A percentile compares a stretch with the other conserved stretches of the same genome.
Conservation (phyloP, 2,888 invertebrate genomes). For the Drosophila testacea region DNA sequence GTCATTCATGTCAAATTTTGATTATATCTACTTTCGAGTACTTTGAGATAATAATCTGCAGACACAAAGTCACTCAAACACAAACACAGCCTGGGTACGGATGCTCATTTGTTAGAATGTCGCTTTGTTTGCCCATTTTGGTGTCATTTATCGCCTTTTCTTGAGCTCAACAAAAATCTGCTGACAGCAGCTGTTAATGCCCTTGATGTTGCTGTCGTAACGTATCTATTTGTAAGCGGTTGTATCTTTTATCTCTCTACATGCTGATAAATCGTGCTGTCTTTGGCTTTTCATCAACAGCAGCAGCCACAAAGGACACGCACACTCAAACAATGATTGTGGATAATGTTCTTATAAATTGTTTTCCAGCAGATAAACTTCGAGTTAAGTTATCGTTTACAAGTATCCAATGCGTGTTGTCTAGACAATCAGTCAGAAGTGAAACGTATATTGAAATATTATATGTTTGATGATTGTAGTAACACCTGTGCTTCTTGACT, state of each 20-base stretch:
- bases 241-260: constrained; percentile 64
- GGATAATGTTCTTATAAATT: constrained; percentile 1
- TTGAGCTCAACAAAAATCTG: constrained; percentile 58
- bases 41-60: constrained; percentile 5
- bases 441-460: neutral
- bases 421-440: constrained; percentile 8
- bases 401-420: neutral
- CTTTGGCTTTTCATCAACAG: constrained; percentile 46
- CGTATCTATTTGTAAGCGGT: constrained; percentile 31
- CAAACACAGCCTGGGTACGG: constrained; percentile 11
- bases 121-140: constrained; percentile 61
- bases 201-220: constrained; percentile 15
- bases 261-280: constrained; percentile 64
- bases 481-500: neutral
- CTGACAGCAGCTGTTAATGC: constrained; percentile 57
- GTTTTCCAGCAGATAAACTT: neutral
- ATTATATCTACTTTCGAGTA: neutral
- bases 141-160: constrained; percentile 60
- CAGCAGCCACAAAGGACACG: constrained; percentile 29
- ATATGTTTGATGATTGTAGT: neutral
- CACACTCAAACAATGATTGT: neutral
- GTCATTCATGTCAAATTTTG: neutral
- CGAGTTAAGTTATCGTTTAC: neutral
- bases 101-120: constrained; percentile 47
- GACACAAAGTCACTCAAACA: constrained; percentile 17